Conservation (phyloP, 1,140 invertebrate species). For the Leguminivora glycinivorella region DNA sequence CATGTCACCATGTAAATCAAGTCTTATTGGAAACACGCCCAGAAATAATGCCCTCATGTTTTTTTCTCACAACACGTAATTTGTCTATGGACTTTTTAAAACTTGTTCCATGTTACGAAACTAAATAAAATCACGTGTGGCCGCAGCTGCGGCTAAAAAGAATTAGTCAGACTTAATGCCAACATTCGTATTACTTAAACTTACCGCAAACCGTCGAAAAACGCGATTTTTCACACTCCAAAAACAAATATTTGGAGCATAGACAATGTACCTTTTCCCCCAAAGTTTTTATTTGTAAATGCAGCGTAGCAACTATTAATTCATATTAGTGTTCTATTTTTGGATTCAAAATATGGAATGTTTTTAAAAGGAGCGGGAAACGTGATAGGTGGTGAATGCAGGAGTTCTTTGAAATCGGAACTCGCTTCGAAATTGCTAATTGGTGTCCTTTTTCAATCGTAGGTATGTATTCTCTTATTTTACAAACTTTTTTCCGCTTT, state of each 20-base stretch:
- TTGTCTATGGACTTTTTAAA: constrained; percentile 36
- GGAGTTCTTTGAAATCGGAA: constrained; percentile 64
- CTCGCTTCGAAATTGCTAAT: constrained; percentile 43
- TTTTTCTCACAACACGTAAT: constrained; percentile 27
- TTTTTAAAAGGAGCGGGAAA: constrained; percentile 43
- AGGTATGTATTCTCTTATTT: no score
- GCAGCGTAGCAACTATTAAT: constrained; percentile 41
- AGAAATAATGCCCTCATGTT: constrained; percentile 8
- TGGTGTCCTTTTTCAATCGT: constrained; percentile 40
- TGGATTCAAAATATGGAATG: constrained; percentile 45
- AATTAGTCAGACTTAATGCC: constrained; percentile 65
- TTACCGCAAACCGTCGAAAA: constrained; percentile 68
- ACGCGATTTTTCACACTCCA: constrained; percentile 73
- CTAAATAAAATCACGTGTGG: constrained; percentile 57
- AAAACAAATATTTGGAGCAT: constrained; percentile 68
- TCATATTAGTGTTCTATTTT: constrained; percentile 64
- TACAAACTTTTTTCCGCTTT: no score
- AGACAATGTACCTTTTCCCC: constrained; percentile 52
- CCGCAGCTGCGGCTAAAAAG: constrained; percentile 55
- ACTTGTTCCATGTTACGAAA: constrained; percentile 55
- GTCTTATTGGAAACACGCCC: constrained; percentile 1
- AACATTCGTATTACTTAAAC: constrained; percentile 71
- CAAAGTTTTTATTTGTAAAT: constrained; percentile 36
- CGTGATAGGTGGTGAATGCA: constrained; percentile 39
- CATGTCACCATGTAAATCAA: constrained; percentile 20